Percentiles rank a stretch among this genome's conserved stretches.
Conservation (phyloP, 2,797 vertebrate species). For the Enteromius fasciolatus region DNA sequence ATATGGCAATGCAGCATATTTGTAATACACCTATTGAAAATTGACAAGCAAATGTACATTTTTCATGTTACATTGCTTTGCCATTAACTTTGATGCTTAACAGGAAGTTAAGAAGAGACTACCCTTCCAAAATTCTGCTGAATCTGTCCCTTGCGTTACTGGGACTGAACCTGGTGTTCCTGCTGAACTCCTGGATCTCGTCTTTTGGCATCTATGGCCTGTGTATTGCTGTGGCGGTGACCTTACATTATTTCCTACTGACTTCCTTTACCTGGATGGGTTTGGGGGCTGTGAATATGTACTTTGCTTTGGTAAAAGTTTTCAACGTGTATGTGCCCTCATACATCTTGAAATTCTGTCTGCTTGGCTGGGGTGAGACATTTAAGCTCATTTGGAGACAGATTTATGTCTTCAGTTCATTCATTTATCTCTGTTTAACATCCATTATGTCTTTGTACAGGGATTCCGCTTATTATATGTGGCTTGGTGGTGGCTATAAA, state of each 20-base stretch:
- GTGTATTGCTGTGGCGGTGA: constrained; percentile 76
- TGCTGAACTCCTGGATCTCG: constrained; percentile 86
- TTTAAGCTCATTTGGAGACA: not conserved
- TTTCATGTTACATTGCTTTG: not conserved
- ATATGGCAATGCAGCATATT: not conserved
- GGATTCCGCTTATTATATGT: constrained; percentile 79
- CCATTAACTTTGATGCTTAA: constrained; percentile 4
- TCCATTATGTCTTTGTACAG: constrained; percentile 57
- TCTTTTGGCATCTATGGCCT: constrained; percentile 75
- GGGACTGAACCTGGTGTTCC: constrained; percentile 85
- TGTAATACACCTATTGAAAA: not conserved
- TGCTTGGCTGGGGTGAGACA: constrained; percentile 87
- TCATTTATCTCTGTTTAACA: not conserved
- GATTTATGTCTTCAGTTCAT: not conserved
- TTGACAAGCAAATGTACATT: not conserved
- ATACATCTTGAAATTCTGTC: constrained; percentile 88
- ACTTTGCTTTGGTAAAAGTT: constrained; percentile 89
- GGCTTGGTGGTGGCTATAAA: constrained; percentile 77
- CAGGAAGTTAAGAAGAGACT: constrained; percentile 85
- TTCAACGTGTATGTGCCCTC: constrained; percentile 88
- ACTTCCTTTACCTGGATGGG: constrained; percentile 92
- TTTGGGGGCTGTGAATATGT: constrained; percentile 89
- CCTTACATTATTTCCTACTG: constrained; percentile 89
- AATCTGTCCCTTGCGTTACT: constrained; percentile 85
- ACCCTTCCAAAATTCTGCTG: constrained; percentile 90